Conservation (phyloP, 2,888 invertebrate genomes). For the Melinaea menophilus region DNA sequence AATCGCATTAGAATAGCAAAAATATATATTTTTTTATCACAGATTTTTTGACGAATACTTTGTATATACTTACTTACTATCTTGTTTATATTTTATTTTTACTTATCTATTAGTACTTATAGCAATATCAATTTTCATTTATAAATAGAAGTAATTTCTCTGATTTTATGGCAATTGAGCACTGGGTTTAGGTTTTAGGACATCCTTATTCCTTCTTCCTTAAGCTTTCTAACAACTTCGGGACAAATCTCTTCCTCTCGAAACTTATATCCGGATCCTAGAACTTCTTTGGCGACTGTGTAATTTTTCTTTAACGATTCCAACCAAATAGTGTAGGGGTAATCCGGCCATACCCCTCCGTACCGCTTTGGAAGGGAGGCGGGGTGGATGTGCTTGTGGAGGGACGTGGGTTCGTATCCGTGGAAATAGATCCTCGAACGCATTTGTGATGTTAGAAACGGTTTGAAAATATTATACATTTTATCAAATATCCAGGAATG, state of each 20-base stretch:
- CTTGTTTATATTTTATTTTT: neutral
- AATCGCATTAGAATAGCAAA: too few species aligned
- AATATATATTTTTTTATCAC: constrained; percentile 23
- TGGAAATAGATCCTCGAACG: constrained; percentile 82
- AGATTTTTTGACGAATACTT: constrained; percentile 32
- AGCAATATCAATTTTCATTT: neutral
- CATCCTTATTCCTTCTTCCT: constrained; percentile 55
- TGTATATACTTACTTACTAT: neutral
- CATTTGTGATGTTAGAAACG: constrained; percentile 84
- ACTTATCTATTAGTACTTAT: neutral
- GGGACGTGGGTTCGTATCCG: constrained; percentile 83
- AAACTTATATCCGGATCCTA: constrained; percentile 80
- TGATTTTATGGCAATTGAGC: neutral
- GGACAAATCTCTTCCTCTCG: constrained; percentile 60
- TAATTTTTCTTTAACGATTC: constrained; percentile 78
- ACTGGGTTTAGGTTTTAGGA: constrained; percentile 36
- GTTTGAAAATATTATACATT: constrained; percentile 87
- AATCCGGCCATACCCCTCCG: constrained; percentile 84
- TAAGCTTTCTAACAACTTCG: constrained; percentile 57
- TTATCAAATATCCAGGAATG: constrained; percentile 90
- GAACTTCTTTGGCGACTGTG: constrained; percentile 80
- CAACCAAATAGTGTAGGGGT: constrained; percentile 86
- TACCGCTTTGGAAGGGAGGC: constrained; percentile 84
- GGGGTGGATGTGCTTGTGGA: constrained; percentile 85
- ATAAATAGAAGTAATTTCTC: too few species aligned